These are phyloP conservation scores for Sacculina carcini DNA, from an alignment of 2,888 invertebrate genomes.

Conservation along the genomic window DNA sequence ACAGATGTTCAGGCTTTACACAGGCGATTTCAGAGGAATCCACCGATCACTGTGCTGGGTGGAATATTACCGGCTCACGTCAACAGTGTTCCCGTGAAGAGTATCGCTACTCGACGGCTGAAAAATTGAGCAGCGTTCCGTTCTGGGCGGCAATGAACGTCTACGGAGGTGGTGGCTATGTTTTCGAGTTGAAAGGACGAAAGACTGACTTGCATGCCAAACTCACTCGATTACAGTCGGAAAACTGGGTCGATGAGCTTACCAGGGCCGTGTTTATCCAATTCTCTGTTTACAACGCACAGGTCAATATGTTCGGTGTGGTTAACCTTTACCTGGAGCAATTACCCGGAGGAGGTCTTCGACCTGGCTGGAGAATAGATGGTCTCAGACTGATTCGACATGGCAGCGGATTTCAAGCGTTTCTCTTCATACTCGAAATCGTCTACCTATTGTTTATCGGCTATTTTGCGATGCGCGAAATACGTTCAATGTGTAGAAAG, in stretches of 20 bases:
- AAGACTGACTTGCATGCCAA: conserved; percentile 16
- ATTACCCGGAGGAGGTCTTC: conserved; percentile 14
- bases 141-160: conserved; percentile 20
- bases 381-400: conserved; percentile 11
- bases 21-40: conserved; percentile 16
- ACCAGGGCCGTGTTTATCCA: conserved; percentile 27
- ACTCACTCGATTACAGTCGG: conserved; percentile 18
- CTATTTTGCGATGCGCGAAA: conserved; percentile 20
- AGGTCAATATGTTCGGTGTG: conserved; percentile 18
- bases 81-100: not conserved
- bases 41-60: conserved; percentile 15
- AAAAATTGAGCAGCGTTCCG: conserved; percentile 21
- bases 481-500: conserved; percentile 17
- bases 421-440: conserved; percentile 21
- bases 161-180: conserved; percentile 26
- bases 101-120: conserved; percentile 17
- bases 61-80: conserved; percentile 9
- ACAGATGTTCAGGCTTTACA: conserved; percentile 15
- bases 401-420: conserved; percentile 20
- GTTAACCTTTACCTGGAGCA: conserved; percentile 13
- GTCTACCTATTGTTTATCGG: conserved; percentile 20
- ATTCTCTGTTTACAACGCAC: conserved; percentile 26
- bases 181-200: conserved; percentile 16
- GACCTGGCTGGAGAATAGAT: conserved; percentile 11
- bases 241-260: conserved; percentile 23